phyloP scores from a whole-genome alignment of 1,140 invertebrate genomes.

The Microplitis demolitor region DNA sequence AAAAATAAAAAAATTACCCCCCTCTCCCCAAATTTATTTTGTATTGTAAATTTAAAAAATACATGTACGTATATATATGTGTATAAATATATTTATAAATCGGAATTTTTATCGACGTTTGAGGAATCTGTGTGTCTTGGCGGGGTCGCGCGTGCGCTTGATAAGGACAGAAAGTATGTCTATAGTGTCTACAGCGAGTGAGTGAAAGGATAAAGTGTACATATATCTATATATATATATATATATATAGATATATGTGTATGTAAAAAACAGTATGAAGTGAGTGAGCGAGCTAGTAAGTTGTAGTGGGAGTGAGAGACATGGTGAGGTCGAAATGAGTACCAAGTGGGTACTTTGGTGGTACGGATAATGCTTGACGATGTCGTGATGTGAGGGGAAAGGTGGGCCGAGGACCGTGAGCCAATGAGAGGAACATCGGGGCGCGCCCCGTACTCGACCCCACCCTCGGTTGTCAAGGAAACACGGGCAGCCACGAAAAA shows the following conservation, averaged over 20 bases:
- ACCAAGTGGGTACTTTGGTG: constrained; percentile 20
- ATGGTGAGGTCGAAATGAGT: constrained; percentile 43
- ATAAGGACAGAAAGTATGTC: constrained; percentile 17
- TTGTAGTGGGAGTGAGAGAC: neutral
- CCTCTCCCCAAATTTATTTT: too few relatives aligned
- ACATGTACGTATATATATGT: too few relatives aligned
- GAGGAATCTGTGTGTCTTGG: constrained; percentile 1
- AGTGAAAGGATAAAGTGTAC: constrained; percentile 4
- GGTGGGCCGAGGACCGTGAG: constrained; percentile 41
- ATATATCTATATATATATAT: neutral
- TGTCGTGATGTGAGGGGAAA: constrained; percentile 26
- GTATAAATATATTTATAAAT: neutral
- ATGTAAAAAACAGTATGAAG: neutral
- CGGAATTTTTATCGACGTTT: constrained; percentile 10
- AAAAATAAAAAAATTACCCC: too few relatives aligned
- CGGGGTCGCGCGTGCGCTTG: constrained; percentile 11
- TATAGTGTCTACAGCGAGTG: neutral
- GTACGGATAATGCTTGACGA: constrained; percentile 11
- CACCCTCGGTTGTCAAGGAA: constrained; percentile 60
- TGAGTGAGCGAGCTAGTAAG: neutral
- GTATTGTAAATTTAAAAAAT: too few relatives aligned
- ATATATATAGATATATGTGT: too few relatives aligned
- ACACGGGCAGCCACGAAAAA: constrained; percentile 55
- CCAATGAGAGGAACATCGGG: constrained; percentile 57
- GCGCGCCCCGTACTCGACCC: constrained; percentile 58